Evolutionary conservation across 2,113 vertebrate species (phyloP).

Genomic region (Oplegnathus fasciatus): DNA sequence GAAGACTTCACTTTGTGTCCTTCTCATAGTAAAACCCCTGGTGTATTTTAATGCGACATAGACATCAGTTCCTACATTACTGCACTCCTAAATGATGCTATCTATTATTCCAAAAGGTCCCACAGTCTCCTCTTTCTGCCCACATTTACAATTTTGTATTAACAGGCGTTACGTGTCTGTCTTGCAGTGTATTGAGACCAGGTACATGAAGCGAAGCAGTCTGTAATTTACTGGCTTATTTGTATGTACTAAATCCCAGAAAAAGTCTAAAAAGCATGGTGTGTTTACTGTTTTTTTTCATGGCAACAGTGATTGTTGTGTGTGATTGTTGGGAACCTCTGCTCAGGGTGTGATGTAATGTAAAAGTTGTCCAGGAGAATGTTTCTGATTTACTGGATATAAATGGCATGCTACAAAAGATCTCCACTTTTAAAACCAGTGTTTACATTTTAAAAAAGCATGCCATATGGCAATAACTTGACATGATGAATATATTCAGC

Average conservation of each 20-base stretch:
- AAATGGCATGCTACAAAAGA: slow-evolving; percentile 10
- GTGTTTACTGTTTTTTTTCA: slow-evolving; percentile 7
- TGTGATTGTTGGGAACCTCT: slow-evolving; percentile 28
- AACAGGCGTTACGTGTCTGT: background rate
- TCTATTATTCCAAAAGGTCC: slow-evolving; percentile 8
- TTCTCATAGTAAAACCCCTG: slow-evolving; percentile 24
- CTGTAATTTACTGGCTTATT: slow-evolving; percentile 1
- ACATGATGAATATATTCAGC: slow-evolving; percentile 39
- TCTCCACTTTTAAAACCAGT: slow-evolving; percentile 17
- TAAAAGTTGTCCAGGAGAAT: slow-evolving; percentile 12
- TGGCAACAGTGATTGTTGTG: background rate
- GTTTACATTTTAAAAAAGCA: slow-evolving; percentile 38
- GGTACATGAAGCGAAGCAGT: slow-evolving; percentile 1
- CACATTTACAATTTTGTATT: background rate
- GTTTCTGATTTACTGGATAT: slow-evolving; percentile 31
- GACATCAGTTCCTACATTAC: slow-evolving; percentile 20
- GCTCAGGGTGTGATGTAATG: slow-evolving; percentile 28
- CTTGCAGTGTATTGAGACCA: slow-evolving; percentile 7
- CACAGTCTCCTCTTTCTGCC: slow-evolving; percentile 9
- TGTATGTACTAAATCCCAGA: background rate
- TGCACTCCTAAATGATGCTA: slow-evolving; percentile 1
- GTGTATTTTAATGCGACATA: slow-evolving; percentile 31
- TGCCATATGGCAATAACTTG: slow-evolving; percentile 40
- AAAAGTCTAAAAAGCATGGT: background rate
- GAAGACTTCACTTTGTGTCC: background rate